These are phyloP conservation scores for Sebastiscus albofasciatus DNA, from an alignment of 2,797 vertebrate genomes.

Conservation along the genomic window DNA sequence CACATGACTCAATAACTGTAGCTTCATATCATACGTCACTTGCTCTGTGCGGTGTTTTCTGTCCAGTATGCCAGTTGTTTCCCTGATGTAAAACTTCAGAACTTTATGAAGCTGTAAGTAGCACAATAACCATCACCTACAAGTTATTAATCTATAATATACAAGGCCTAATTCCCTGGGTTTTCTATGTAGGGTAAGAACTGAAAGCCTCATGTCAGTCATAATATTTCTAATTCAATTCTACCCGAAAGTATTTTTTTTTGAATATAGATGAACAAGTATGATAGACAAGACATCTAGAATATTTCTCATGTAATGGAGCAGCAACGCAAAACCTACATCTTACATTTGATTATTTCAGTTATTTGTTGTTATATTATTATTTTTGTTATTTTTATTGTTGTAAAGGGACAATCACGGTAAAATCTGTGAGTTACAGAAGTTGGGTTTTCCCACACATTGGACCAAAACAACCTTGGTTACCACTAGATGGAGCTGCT, in stretches of 20 bases:
- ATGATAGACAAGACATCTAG: neutral
- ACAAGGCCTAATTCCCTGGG: no score
- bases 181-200: neutral
- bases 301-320: neutral
- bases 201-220: neutral
- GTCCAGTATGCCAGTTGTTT: neutral
- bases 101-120: neutral
- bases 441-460: neutral
- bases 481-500: slow-evolving; percentile 51
- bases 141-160: no score
- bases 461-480: neutral
- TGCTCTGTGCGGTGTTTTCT: no score
- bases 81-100: neutral
- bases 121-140: neutral
- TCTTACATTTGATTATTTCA: neutral
- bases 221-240: neutral
- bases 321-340: neutral
- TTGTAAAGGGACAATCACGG: neutral
- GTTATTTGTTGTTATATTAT: neutral
- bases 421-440: neutral
- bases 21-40: no score
- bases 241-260: neutral
- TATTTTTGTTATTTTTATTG: neutral
- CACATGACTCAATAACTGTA: no score
- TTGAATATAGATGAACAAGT: neutral